These are phyloP conservation scores for Heteractis magnifica DNA, from an alignment of 92 coral and sea anemone species.

Conservation along the genomic window DNA sequence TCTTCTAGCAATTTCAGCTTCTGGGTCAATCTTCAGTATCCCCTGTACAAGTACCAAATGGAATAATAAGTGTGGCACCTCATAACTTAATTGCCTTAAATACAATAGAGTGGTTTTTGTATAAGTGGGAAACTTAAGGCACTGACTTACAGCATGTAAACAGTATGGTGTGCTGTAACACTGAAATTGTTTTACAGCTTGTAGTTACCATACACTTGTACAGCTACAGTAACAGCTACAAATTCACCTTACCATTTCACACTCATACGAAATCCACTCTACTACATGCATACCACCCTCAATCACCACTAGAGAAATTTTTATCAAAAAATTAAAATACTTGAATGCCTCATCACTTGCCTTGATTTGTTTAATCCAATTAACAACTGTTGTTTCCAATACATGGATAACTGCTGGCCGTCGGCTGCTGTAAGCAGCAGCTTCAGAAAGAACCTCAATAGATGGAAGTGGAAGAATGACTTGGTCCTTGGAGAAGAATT, in stretches of 20 bases:
- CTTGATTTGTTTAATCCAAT: constrained; percentile 97
- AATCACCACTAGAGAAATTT: no score
- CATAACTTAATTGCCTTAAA: not conserved
- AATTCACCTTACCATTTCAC: no score
- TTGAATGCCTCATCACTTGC: constrained; percentile 23
- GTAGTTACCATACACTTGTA: no score
- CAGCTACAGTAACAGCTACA: no score
- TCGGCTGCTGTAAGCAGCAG: constrained; percentile 96
- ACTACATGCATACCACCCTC: no score
- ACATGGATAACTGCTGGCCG: constrained; percentile 99
- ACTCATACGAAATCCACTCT: no score
- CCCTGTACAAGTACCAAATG: constrained; percentile 40
- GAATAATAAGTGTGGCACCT: no score
- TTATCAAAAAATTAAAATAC: no score
- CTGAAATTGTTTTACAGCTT: no score
- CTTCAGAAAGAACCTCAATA: constrained; percentile 97
- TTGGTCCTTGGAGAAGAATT: constrained; percentile 51
- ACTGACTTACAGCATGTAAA: no score
- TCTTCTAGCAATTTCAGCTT: constrained; percentile 63
- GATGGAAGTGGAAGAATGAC: constrained; percentile 97
- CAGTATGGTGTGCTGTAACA: no score
- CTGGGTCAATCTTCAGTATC: constrained; percentile 92
- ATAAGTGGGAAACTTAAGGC: no score
- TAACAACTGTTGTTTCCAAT: constrained; percentile 91
- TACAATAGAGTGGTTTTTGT: not conserved